Base-by-base conservation (phyloP, 2,113 vertebrate species). In the Theristicus caerulescens region DNA sequence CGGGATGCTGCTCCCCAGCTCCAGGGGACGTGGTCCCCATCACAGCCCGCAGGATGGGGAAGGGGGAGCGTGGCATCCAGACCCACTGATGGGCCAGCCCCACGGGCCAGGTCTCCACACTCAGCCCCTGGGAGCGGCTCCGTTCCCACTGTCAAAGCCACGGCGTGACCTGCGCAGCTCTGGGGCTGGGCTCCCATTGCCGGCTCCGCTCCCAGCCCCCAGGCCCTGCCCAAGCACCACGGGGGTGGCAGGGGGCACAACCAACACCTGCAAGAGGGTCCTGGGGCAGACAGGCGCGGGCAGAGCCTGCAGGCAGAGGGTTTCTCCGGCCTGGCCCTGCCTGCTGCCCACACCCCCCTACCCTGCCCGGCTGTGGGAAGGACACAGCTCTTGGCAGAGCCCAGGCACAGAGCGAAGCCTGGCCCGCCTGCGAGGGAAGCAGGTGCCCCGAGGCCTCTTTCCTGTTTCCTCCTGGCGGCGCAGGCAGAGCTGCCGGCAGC, bases 141-240 rank as follows among this genome's bases (percentile, higher is more conserved):
- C 7, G 0, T 12, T 85, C 52, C 61, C 36, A 4, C 40, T 40
- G 54, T 38, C 49, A 52, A n/a, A 69, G 62, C 42, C 17, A 2
- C 2, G 1, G 44, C 3, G 6, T 0, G 0, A 47, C 26, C 42
- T 11, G 26, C 3, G 2, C 70, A 40, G 79, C 49, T 49, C 64
- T 17, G 18, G 51, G 55, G 32, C 38, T 36, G 66, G 8, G 9
- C 2, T 61, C 52, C 58, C 52, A 55, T 20, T 5, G 4, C 55
- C 0, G 0, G 25, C 59, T 66, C 46, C 0, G 0, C 49, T 69
- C 18, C 44, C 1, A 8, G 36, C 7, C 16, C 54, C n/a, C 42
- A 57, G 34, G 15, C 26, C 62, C 86, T 72, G 36, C 34, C 54
- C 0, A 0, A 61, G 54, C 65, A 64, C 40, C 82, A 11, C 1